A percentile compares a stretch with the other conserved stretches of the same genome.
Conservation (phyloP, 2,113 vertebrate species). For the Scophthalmus maximus region DNA sequence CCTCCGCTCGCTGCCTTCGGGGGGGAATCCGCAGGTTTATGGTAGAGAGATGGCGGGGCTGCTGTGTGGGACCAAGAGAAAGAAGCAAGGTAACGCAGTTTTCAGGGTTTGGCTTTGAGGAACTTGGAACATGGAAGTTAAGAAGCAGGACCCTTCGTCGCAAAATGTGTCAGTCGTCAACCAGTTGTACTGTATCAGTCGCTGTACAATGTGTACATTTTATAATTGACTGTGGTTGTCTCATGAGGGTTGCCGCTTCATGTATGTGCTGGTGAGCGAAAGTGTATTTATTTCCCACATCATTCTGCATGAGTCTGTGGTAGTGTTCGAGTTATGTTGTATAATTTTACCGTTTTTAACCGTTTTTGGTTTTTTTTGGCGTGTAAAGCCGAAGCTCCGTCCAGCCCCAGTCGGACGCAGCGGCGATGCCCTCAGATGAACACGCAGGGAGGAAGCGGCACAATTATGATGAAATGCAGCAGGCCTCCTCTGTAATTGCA, state of each 20-base stretch:
- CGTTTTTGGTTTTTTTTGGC: too few species aligned
- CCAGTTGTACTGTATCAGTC: not conserved
- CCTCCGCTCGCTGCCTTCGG: not conserved
- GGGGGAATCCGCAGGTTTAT: slow-evolving; percentile 27
- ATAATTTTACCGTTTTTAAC: slow-evolving; percentile 19
- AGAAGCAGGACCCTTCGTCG: slow-evolving; percentile 53
- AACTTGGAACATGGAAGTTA: slow-evolving; percentile 46
- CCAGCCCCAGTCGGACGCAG: slow-evolving; percentile 8
- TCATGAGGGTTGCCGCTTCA: not conserved
- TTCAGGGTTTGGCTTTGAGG: slow-evolving; percentile 29
- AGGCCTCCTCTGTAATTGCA: slow-evolving; percentile 67
- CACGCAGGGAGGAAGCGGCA: slow-evolving; percentile 61
- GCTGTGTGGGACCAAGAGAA: slow-evolving; percentile 87
- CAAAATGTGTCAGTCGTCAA: slow-evolving; percentile 17
- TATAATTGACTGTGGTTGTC: not conserved
- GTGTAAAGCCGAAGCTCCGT: slow-evolving; percentile 16
- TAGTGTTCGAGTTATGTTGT: not conserved
- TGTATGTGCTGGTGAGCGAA: not conserved
- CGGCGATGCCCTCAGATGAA: slow-evolving; percentile 36
- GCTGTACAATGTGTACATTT: not conserved
- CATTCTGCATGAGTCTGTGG: not conserved
- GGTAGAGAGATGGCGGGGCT: slow-evolving; percentile 84
- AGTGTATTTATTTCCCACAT: not conserved
- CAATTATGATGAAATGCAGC: slow-evolving; percentile 73
- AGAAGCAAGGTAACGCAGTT: slow-evolving; percentile 84